These are phyloP conservation scores for Pachyseris speciosa DNA, from an alignment of 64 coral and sea anemone species.

Conservation along the genomic window DNA sequence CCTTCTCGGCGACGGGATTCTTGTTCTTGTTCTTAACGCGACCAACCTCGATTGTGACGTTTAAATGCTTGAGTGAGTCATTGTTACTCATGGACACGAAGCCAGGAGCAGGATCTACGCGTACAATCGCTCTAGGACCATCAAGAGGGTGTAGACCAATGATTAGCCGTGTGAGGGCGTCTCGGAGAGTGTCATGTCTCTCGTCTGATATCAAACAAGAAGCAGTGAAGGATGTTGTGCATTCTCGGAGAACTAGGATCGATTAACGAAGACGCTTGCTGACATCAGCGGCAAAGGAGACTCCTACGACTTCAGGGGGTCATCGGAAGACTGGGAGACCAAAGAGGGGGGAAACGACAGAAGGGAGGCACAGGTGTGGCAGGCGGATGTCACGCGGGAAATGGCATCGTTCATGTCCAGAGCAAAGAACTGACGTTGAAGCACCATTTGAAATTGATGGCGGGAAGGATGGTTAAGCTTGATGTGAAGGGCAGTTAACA, in stretches of 20 bases:
- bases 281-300: conserved; percentile 39
- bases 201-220: conserved; percentile 17
- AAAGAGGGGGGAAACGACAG: background rate
- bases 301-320: conserved; percentile 17
- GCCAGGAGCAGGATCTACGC: conserved; percentile 57
- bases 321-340: conserved; percentile 33
- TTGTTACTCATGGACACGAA: conserved; percentile 19
- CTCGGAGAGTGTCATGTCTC: conserved; percentile 28
- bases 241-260: conserved; percentile 45
- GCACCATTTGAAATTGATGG: conserved; percentile 42
- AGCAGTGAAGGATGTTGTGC: conserved; percentile 8
- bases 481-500: conserved; percentile 49
- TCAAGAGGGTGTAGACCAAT: conserved; percentile 54
- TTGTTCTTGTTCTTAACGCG: conserved; percentile 7
- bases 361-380: conserved; percentile 35
- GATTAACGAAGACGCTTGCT: background rate
- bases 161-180: conserved; percentile 37
- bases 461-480: conserved; percentile 30
- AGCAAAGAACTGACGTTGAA: conserved; percentile 32
- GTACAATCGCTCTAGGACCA: conserved; percentile 34
- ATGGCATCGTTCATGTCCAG: conserved; percentile 40
- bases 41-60: conserved; percentile 11
- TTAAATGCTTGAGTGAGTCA: background rate
- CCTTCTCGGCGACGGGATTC: conserved; percentile 31
- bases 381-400: background rate